Evolutionary conservation across 2,797 vertebrate genomes (phyloP).

Genomic region (Eurystomus glaucurus): DNA sequence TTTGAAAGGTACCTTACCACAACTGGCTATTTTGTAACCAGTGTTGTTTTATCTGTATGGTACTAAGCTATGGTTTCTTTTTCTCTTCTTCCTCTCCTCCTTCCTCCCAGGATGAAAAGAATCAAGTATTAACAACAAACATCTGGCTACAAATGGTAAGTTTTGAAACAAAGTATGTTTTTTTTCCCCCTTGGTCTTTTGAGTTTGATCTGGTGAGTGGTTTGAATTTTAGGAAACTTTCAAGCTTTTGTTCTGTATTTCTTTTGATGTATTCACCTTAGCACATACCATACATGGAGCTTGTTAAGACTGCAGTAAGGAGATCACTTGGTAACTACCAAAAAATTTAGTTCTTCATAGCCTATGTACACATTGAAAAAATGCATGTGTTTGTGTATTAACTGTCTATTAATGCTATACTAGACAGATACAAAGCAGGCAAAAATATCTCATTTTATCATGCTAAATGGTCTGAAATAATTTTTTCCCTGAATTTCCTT

Average conservation of each 20-base stretch:
- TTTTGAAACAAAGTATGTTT: neutral
- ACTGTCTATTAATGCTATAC: neutral
- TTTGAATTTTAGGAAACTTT: neutral
- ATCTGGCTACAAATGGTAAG: slow-evolving; percentile 97
- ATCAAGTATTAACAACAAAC: slow-evolving; percentile 96
- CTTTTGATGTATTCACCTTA: slow-evolving; percentile 11
- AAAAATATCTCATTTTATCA: neutral
- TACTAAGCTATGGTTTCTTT: neutral
- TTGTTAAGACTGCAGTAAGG: neutral
- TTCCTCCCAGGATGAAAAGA: slow-evolving; percentile 94
- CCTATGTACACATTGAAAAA: neutral
- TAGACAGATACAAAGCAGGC: neutral
- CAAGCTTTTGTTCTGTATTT: neutral
- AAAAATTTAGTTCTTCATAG: neutral
- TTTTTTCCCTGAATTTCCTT: neutral
- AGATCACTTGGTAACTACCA: neutral
- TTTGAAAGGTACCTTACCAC: neutral
- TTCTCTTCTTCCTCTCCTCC: neutral
- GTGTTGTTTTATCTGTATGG: neutral
- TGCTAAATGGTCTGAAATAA: neutral
- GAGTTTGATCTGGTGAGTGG: neutral
- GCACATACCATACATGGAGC: neutral
- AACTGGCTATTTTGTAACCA: neutral
- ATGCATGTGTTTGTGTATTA: neutral
- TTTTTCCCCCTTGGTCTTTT: neutral